Evolutionary conservation across 1,140 invertebrate genomes (phyloP).

Genomic region (Bathynomus jamesi): DNA sequence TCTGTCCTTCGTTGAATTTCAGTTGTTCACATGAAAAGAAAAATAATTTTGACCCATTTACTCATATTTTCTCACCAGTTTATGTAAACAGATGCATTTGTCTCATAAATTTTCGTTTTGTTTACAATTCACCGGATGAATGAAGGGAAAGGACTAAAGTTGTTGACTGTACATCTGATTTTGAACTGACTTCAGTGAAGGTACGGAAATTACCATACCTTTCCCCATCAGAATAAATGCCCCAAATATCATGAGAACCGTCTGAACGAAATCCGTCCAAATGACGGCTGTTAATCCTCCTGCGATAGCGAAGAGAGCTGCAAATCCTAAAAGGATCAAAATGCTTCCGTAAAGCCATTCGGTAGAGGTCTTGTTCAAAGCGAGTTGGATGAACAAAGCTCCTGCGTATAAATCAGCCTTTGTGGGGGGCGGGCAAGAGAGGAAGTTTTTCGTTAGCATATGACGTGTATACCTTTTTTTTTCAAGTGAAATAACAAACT

Average conservation of each 20-base stretch:
- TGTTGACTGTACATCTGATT: background rate
- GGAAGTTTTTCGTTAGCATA: background rate
- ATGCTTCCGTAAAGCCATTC: constrained; percentile 47
- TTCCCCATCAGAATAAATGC: constrained; percentile 49
- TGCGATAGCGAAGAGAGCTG: constrained; percentile 48
- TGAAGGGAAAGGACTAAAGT: background rate
- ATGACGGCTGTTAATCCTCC: constrained; percentile 53
- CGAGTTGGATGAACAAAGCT: constrained; percentile 47
- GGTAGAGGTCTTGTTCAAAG: constrained; percentile 21
- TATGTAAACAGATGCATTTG: background rate
- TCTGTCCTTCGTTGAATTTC: no score
- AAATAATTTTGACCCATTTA: no score
- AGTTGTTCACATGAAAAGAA: no score
- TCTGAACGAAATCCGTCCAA: constrained; percentile 54
- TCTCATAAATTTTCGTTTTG: background rate
- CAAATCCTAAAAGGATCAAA: constrained; percentile 47
- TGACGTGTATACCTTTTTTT: no score
- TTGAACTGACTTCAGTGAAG: background rate
- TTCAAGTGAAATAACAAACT: no score
- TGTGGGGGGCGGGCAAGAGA: background rate
- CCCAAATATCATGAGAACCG: constrained; percentile 52
- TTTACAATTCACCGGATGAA: background rate
- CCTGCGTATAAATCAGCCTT: constrained; percentile 53
- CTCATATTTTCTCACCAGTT: background rate
- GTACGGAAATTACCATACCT: constrained; percentile 20